These are phyloP conservation scores for Siphamia tubifer DNA, from an alignment of 2,113 vertebrate species.

Conservation along the genomic window DNA sequence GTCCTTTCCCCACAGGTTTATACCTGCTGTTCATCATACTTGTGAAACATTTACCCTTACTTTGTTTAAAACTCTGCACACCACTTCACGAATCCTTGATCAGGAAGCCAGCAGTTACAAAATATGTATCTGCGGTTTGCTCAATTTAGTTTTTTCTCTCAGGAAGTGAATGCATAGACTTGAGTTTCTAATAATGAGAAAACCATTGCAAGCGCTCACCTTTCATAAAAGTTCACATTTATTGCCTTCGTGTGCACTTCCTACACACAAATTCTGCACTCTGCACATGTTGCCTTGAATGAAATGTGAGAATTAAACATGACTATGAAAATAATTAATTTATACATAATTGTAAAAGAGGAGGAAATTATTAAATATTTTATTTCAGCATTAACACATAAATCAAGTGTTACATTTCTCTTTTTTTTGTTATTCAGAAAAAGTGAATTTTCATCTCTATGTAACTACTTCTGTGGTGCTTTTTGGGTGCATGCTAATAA, in stretches of 20 bases:
- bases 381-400: neutral
- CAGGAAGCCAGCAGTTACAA: constrained; percentile 67
- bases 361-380: neutral
- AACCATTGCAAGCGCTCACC: constrained; percentile 42
- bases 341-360: neutral
- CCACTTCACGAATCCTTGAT: constrained; percentile 69
- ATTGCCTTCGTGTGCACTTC: constrained; percentile 24
- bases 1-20: constrained; percentile 60
- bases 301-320: neutral
- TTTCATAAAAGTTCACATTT: constrained; percentile 49
- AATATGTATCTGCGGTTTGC: constrained; percentile 55
- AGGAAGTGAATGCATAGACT: constrained; percentile 54
- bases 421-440: too few species aligned
- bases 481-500: too few species aligned
- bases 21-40: constrained; percentile 79
- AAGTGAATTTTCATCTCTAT: neutral
- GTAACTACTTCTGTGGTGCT: too few species aligned
- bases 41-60: constrained; percentile 58
- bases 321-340: neutral
- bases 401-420: neutral
- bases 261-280: constrained; percentile 1
- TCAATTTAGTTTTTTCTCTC: constrained; percentile 3
- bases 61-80: constrained; percentile 71
- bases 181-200: constrained; percentile 69
- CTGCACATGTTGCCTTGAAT: neutral